Percentiles rank a stretch among this genome's conserved stretches.
Conservation (phyloP, 2,888 invertebrate species). For the Heliothis peltigera region DNA sequence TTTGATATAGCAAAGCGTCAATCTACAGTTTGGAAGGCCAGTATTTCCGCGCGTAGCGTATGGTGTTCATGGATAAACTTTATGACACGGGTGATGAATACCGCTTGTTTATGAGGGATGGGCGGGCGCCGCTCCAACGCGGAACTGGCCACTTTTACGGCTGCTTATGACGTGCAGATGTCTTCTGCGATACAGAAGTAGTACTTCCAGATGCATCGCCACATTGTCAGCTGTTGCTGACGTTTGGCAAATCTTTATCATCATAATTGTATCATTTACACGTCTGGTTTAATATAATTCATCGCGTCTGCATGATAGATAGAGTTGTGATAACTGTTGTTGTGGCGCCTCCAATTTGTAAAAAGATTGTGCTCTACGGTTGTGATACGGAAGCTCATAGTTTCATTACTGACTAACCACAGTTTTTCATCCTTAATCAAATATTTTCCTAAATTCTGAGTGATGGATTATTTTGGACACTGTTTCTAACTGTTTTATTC, state of each 20-base stretch:
- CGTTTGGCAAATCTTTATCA: constrained; percentile 15
- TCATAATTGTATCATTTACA: constrained; percentile 16
- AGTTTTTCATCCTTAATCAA: too few relatives aligned
- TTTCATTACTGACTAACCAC: too few relatives aligned
- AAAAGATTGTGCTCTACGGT: too few relatives aligned
- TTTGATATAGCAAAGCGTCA: neutral
- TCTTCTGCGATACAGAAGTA: constrained; percentile 4
- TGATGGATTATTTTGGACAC: too few relatives aligned
- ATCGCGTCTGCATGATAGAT: neutral
- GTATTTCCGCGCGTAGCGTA: constrained; percentile 2
- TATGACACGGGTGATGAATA: constrained; percentile 47
- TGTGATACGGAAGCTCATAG: too few relatives aligned
- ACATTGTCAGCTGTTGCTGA: constrained; percentile 26
- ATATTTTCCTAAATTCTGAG: too few relatives aligned
- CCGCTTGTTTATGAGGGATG: constrained; percentile 34
- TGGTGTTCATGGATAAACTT: constrained; percentile 42
- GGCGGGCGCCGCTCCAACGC: constrained; percentile 67
- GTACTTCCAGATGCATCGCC: constrained; percentile 9
- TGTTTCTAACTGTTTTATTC: too few relatives aligned
- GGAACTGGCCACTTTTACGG: constrained; percentile 56
- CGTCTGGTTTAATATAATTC: constrained; percentile 14
- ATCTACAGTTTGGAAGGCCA: neutral
- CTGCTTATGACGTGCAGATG: constrained; percentile 45
- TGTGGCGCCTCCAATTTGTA: too few relatives aligned
- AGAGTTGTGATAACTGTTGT: neutral